These are phyloP conservation scores for Zaprionus vittiger DNA, from an alignment of 1,140 invertebrate genomes.

Conservation along the genomic window DNA sequence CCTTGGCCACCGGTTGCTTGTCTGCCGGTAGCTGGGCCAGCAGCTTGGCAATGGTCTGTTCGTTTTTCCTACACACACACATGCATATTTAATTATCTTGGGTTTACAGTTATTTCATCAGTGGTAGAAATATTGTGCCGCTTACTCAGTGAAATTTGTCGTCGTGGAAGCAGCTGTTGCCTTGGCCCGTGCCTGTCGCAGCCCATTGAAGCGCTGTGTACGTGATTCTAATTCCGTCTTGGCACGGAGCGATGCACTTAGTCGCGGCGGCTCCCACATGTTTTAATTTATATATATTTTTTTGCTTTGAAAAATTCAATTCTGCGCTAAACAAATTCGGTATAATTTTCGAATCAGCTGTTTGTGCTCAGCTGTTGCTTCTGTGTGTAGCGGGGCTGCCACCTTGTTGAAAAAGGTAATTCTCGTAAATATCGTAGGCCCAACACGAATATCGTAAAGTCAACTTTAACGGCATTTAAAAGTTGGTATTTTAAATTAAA, in stretches of 20 bases:
- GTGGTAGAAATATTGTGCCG: constrained; percentile 39
- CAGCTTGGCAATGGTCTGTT: constrained; percentile 65
- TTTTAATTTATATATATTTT: constrained; percentile 9
- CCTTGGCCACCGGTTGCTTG: constrained; percentile 66
- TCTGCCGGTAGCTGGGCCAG: constrained; percentile 59
- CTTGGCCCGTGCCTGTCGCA: constrained; percentile 21
- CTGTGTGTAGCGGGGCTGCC: constrained; percentile 23
- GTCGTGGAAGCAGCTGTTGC: constrained; percentile 49
- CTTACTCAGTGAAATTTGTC: constrained; percentile 55
- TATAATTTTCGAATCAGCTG: constrained; percentile 27
- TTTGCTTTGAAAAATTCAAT: constrained; percentile 19
- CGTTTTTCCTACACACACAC: constrained; percentile 34
- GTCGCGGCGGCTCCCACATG: constrained; percentile 76
- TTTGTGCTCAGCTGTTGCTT: constrained; percentile 36
- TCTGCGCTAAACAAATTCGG: constrained; percentile 26
- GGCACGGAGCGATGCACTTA: constrained; percentile 69
- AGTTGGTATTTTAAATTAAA: background rate
- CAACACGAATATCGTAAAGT: constrained; percentile 8
- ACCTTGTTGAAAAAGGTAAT: background rate
- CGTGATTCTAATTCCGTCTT: constrained; percentile 76
- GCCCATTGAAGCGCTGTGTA: constrained; percentile 37
- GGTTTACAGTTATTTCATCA: constrained; percentile 44
- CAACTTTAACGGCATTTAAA: background rate
- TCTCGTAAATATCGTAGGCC: background rate
- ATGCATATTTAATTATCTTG: background rate